Evolutionary conservation across 2,888 invertebrate genomes (phyloP), one percentile per base, ranked within the genome.

Genomic region (Atethmia centrago): DNA sequence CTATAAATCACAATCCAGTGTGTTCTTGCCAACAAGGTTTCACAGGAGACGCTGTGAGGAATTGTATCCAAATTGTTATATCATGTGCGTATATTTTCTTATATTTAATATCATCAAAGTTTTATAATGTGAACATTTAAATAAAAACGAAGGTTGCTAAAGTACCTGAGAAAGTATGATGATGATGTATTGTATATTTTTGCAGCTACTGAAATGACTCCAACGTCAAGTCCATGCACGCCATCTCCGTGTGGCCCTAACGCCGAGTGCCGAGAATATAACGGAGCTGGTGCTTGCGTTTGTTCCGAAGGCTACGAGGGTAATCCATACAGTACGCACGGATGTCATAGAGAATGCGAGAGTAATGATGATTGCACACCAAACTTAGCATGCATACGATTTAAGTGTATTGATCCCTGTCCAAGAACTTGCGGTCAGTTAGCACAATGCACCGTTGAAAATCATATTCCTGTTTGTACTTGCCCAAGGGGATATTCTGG

Each of bases 221-320:
- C 97, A 62, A 97, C 97, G 59, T 92, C 97, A n/a, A 97, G 98
- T 83, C 98, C 98, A 9, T 98, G 98, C 89, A 96, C 97, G 71
- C 98, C 98, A 66, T 98, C 98, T 73, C 98, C 98, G 3, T 99
- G 99, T 90, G 99, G 99, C 55, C 98, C 98, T 9, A 98, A 98
- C 88, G 98, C 98, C 4, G 98, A 98, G 93, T 98, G 98, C 87
- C 97, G 98, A 12, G 98, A 98, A 93, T 97, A 97, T 82, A 98
- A 98, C 87, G 98, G 98, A 19, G 98, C 98, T 0, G 98, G 98
- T n/a, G 98, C 98, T 53, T 99, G 99, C 90, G 97, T 97, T 45
- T 99, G 98, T 89, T 97, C 97, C 10, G 97, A 97, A 71, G 98
- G 98, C 40, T 98, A 97, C 86, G 97, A 98, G 87, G 98, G 98